phyloP scores from a whole-genome alignment of 30 jellyfish, hydroid and myxozoan genomes.

The Aurelia sp. region DNA sequence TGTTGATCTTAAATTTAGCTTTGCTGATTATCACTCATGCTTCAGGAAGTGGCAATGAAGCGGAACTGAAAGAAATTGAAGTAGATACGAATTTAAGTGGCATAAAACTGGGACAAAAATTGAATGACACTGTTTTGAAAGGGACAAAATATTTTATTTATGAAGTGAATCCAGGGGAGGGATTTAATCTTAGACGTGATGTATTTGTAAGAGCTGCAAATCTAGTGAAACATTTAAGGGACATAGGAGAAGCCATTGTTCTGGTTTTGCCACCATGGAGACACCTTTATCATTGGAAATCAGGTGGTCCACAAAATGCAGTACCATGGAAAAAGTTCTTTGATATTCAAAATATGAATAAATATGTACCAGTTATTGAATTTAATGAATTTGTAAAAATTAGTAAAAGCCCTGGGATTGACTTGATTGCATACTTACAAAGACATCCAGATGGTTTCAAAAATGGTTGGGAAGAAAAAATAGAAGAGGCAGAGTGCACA shows the following conservation, averaged over 20 bases:
- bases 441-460: conserved; percentile 91
- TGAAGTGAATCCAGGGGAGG: conserved; percentile 98
- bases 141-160: conserved; percentile 73
- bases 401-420: conserved; percentile 76
- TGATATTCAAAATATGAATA: conserved; percentile 75
- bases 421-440: conserved; percentile 84
- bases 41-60: not conserved
- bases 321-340: conserved; percentile 88
- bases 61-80: not conserved
- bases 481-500: conserved; percentile 78
- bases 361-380: conserved; percentile 87
- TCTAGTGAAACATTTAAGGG: conserved; percentile 75
- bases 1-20: too few relatives aligned
- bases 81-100: not conserved
- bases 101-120: conserved; percentile 25
- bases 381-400: conserved; percentile 64
- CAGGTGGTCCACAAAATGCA: conserved; percentile 68
- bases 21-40: not conserved
- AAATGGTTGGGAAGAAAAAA: conserved; percentile 90
- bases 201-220: conserved; percentile 91
- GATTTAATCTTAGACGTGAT: conserved; percentile 94
- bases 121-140: conserved; percentile 2
- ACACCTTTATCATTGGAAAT: conserved; percentile 90
- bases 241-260: conserved; percentile 78
- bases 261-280: conserved; percentile 98